A percentile compares a stretch with the other conserved stretches of the same genome.
Conservation (phyloP, 2,797 vertebrate species). For the Pangasius macronema region DNA sequence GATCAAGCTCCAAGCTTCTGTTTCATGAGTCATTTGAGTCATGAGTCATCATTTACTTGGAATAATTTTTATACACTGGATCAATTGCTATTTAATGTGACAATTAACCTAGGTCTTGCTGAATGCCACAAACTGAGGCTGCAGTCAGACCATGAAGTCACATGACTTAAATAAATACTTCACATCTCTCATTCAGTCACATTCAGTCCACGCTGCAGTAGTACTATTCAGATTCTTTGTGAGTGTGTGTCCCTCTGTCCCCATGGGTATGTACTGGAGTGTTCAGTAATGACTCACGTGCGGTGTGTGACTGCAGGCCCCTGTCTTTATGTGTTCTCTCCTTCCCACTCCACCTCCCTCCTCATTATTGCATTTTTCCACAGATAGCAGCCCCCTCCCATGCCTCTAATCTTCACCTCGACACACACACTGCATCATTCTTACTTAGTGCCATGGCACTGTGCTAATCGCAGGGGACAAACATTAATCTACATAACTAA, state of each 20-base stretch:
- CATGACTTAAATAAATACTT: slow-evolving; percentile 10
- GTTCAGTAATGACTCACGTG: slow-evolving; percentile 71
- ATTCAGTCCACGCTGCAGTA: slow-evolving; percentile 5
- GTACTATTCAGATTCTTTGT: slow-evolving; percentile 11
- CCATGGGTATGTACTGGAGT: slow-evolving; percentile 60
- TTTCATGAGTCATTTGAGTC: slow-evolving; percentile 19
- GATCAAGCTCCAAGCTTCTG: background rate
- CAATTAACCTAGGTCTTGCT: background rate
- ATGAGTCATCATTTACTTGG: background rate
- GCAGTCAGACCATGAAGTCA: background rate
- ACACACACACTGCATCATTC: slow-evolving; percentile 23
- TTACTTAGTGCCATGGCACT: slow-evolving; percentile 28
- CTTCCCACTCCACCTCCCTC: slow-evolving; percentile 26
- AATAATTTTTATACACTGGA: background rate
- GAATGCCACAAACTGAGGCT: slow-evolving; percentile 6
- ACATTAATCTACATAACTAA: slow-evolving; percentile 45
- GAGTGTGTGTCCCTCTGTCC: slow-evolving; percentile 53
- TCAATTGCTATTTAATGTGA: background rate
- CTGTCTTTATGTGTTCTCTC: slow-evolving; percentile 53
- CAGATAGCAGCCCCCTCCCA: slow-evolving; percentile 41
- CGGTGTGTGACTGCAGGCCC: slow-evolving; percentile 61
- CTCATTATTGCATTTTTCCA: slow-evolving; percentile 48
- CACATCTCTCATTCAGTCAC: background rate
- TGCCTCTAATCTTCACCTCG: slow-evolving; percentile 12
- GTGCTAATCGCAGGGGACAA: slow-evolving; percentile 40